Evolutionary conservation across 2,113 vertebrate genomes (phyloP).

Genomic region (Pyxicephalus adspersus): DNA sequence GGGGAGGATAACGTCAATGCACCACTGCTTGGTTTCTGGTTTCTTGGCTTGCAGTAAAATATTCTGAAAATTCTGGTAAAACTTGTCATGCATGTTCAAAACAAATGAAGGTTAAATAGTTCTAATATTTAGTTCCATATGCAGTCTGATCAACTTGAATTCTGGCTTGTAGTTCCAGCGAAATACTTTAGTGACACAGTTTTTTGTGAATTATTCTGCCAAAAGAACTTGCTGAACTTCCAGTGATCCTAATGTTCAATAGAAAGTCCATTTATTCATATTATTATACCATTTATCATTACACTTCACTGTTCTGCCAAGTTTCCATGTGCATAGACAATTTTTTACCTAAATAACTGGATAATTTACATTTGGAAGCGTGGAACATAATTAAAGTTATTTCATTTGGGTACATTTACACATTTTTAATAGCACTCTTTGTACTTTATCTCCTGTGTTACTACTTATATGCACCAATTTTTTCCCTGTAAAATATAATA

Average conservation of each 20-base stretch:
- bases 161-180: neutral
- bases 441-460: too few species aligned
- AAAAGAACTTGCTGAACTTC: constrained; percentile 19
- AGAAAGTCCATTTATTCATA: constrained; percentile 2
- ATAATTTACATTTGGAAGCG: neutral
- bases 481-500: too few species aligned
- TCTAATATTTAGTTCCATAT: neutral
- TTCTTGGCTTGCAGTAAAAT: too few species aligned
- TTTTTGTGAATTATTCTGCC: neutral
- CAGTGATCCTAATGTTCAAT: constrained; percentile 8
- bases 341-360: neutral
- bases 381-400: neutral
- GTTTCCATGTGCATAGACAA: neutral
- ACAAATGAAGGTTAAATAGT: too few species aligned
- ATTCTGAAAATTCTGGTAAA: too few species aligned
- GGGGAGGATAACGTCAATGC: too few species aligned
- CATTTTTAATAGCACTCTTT: too few species aligned
- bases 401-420: too few species aligned
- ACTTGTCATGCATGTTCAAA: too few species aligned
- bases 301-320: neutral
- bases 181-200: neutral
- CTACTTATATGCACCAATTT: too few species aligned
- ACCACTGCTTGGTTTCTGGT: too few species aligned
- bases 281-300: constrained; percentile 12
- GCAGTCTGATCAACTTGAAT: neutral